phyloP scores from a whole-genome alignment of 2,113 vertebrate genomes.

The Dicrurus megarhynchus region DNA sequence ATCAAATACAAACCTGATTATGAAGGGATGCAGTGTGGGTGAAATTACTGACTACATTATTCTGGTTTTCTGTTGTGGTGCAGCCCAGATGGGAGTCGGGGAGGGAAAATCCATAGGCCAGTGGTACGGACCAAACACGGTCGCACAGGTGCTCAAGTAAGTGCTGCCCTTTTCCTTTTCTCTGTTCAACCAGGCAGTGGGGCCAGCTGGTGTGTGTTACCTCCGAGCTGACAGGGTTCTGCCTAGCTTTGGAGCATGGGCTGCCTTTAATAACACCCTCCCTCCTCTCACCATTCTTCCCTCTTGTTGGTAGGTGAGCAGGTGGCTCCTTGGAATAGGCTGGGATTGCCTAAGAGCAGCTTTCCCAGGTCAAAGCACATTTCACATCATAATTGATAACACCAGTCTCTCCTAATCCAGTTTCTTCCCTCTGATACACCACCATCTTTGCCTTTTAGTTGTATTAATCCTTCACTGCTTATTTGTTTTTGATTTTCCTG shows the following conservation, averaged over 20 bases:
- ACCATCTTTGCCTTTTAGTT: not conserved
- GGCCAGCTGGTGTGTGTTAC: not conserved
- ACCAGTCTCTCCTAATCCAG: not conserved
- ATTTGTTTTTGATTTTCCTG: not conserved
- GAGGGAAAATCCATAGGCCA: conserved; percentile 98
- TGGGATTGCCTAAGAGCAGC: not conserved
- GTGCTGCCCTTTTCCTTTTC: conserved; percentile 10
- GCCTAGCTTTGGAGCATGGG: not conserved
- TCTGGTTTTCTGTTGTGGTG: not conserved
- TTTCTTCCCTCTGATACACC: not conserved
- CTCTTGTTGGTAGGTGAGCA: not conserved
- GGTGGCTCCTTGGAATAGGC: not conserved
- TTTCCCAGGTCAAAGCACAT: not conserved
- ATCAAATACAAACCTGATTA: not conserved
- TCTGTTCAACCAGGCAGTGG: not conserved
- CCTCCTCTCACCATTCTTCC: not conserved
- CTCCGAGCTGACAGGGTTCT: not conserved
- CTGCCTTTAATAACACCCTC: not conserved
- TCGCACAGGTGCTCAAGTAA: conserved; percentile 97
- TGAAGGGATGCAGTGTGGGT: not conserved
- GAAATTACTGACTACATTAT: not conserved
- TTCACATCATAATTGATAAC: not conserved
- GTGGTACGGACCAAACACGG: conserved; percentile 99
- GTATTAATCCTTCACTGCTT: not conserved
- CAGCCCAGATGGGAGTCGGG: conserved; percentile 99